Base-by-base conservation (phyloP, 2,797 vertebrate species). In the Enteromius thamalakanensis region DNA sequence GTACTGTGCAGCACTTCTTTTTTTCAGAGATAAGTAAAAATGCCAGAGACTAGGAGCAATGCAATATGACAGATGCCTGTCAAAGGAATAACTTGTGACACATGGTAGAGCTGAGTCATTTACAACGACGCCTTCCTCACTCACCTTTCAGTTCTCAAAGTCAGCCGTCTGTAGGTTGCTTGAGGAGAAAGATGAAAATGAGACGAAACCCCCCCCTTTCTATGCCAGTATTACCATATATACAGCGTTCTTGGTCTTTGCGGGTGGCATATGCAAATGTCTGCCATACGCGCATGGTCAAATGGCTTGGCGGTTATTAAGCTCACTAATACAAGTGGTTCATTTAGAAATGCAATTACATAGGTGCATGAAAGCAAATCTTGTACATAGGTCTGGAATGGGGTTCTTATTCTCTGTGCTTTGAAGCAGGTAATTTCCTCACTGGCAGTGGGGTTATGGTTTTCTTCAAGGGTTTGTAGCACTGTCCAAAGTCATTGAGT, bases 271-370 rank as follows among this genome's bases (percentile, higher is more conserved):
- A 42, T 80, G 64, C 51, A 69, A 75, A 78, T 23, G 70, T 10
- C 29, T 60, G n/a, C 9, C 23, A 26, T 55, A 32, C 34, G 34
- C 58, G 65, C 10, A 62, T 58, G 81, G 77, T 60, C 70, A 75
- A 64, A 76, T 23, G 58, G 32, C 32, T 53, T 40, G 69, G 4
- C 26, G n/a, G 80, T 86, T 86, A 71, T 74, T 45, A 47, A 12
- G 9, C 53, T 83, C 26, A 17, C 49, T 76, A 72, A 60, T 62
- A 55, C 68, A 47, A 88, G 83, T 21, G 84, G 84, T 83, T 89
- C 92, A 91, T 94, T 93, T 91, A 92, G 89, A 92, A 93, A 93
- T 87, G 91, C 91, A 93, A 94, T 94, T 94, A 92, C 91, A 92
- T 88, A 81, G 87, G 87, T 83, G 91, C 91, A 92, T 79, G 90